Base-by-base conservation (phyloP, 2,888 invertebrate species). In the Plebejus argus region DNA sequence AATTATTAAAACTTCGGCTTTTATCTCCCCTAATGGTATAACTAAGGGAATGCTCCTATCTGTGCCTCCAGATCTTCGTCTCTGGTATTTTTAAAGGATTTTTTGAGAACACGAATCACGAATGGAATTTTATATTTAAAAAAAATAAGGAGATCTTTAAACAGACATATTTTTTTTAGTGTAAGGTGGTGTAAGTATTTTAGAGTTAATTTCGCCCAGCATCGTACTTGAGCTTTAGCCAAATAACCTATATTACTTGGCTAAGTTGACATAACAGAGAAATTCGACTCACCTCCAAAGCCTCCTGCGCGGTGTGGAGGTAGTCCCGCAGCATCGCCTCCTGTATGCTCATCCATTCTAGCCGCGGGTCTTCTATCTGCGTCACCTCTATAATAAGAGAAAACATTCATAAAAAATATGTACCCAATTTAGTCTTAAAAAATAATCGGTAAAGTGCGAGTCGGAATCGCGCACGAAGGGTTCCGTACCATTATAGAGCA, bases 311-410 rank as follows among this genome's bases (percentile, higher is more conserved):
- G 81, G 98, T 98, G 85, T 97, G 97, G 88, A 99, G 96, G 95
- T 99, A 99, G 88, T 99, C 99, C 90, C 98, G 96, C 89, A 99
- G 95, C 99, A 99, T 99, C 82, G 97, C 97, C 95, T 99, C 99
- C 94, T 99, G 99, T 85, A 98, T 97, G 86, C 97, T 97, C 87
- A 98, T 96, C 99, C 99, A 99, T 96, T 99, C 98, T 94, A 98
- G 96, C 86, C 99, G 95, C 81, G 99, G 99, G 93, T 99, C 99
- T 95, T 99, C 99, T 81, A 99, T 94, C 94, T 99, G 99, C 88
- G 99, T 99, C 87, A 97, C 96, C 95, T 99, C 98, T 98, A 95
- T 58, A 95, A 83, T 76, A 78, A 78, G 12, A 15, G 1, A 33
- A 33, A 66, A 66, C 0, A 6, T 7, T 66, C 66, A 28, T 66